A percentile compares a stretch with the other conserved stretches of the same genome.
Evolutionary conservation across 2,113 vertebrate species (phyloP).

Genomic region (Ameiurus melas): DNA sequence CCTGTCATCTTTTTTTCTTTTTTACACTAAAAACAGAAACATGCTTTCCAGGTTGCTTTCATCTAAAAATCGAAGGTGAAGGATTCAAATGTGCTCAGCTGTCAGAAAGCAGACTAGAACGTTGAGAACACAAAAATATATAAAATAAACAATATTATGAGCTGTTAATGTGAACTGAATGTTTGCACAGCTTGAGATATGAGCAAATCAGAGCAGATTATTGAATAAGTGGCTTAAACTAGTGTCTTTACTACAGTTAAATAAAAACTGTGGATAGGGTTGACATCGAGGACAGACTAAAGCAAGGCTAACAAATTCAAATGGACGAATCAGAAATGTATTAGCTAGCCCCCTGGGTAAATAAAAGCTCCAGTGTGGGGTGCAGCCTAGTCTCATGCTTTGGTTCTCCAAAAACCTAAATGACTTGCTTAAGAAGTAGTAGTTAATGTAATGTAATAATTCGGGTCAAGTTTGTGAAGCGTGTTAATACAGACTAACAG

Average conservation of each 20-base stretch:
- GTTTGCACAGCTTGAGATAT: slow-evolving; percentile 14
- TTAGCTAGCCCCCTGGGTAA: neutral
- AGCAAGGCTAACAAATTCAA: slow-evolving; percentile 22
- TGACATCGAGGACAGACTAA: neutral
- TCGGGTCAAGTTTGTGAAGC: neutral
- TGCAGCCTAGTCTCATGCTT: neutral
- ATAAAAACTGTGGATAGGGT: neutral
- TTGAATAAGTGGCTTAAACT: neutral
- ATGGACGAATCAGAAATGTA: neutral
- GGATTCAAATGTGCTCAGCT: slow-evolving; percentile 6
- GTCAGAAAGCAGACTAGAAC: neutral
- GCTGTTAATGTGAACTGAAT: slow-evolving; percentile 6
- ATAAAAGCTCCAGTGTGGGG: neutral
- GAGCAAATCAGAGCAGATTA: neutral
- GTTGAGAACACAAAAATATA: neutral
- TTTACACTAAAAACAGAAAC: slow-evolving; percentile 33
- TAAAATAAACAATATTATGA: neutral
- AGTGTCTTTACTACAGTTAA: neutral
- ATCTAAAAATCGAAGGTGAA: slow-evolving; percentile 28
- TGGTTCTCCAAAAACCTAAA: neutral
- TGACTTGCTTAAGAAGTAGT: neutral
- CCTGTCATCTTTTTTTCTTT: slow-evolving; percentile 18
- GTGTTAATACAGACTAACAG: neutral
- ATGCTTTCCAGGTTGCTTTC: slow-evolving; percentile 47
- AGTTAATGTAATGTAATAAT: neutral